A percentile compares a stretch with the other conserved stretches of the same genome.
These are phyloP conservation scores for Hydrozoanthus gracilis DNA, from an alignment of 92 coral and sea anemone species.

Conservation along the genomic window DNA sequence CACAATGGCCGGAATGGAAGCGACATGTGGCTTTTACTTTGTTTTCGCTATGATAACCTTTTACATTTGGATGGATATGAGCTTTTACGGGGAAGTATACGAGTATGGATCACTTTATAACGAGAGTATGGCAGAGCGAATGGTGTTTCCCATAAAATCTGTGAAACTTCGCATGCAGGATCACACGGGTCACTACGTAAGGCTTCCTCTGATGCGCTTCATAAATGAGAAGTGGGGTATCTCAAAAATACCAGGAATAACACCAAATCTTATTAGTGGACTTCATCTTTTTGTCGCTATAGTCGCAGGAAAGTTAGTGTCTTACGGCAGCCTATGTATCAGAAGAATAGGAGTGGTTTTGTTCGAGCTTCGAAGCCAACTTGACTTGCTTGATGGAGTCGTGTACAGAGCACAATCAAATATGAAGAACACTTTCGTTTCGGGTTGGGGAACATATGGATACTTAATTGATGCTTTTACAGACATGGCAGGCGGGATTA, in stretches of 20 bases:
- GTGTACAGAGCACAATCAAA: slow-evolving; percentile 83
- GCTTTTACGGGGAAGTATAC: slow-evolving; percentile 83
- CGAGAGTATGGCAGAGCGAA: slow-evolving; percentile 72
- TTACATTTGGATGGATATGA: slow-evolving; percentile 87
- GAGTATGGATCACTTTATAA: slow-evolving; percentile 82
- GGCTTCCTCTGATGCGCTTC: slow-evolving; percentile 76
- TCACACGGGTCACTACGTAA: slow-evolving; percentile 82
- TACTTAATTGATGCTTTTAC: slow-evolving; percentile 81
- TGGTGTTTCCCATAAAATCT: slow-evolving; percentile 76
- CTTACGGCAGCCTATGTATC: slow-evolving; percentile 67
- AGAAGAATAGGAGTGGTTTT: slow-evolving; percentile 75
- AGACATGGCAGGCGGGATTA: slow-evolving; percentile 80
- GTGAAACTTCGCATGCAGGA: slow-evolving; percentile 87
- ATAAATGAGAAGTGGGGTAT: slow-evolving; percentile 74
- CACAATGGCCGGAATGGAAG: slow-evolving; percentile 79
- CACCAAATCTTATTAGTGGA: slow-evolving; percentile 81
- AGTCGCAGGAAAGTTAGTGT: slow-evolving; percentile 68
- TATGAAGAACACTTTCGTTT: slow-evolving; percentile 73
- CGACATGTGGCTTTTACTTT: slow-evolving; percentile 81
- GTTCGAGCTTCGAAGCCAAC: slow-evolving; percentile 76
- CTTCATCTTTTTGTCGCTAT: slow-evolving; percentile 78
- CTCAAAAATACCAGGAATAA: slow-evolving; percentile 68
- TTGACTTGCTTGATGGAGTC: slow-evolving; percentile 81
- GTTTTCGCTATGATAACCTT: slow-evolving; percentile 78
- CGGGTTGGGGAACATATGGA: slow-evolving; percentile 90